A percentile compares a stretch with the other conserved stretches of the same genome.
Evolutionary conservation across 1,140 invertebrate species (phyloP).

Genomic region (Neodiprion lecontei): DNA sequence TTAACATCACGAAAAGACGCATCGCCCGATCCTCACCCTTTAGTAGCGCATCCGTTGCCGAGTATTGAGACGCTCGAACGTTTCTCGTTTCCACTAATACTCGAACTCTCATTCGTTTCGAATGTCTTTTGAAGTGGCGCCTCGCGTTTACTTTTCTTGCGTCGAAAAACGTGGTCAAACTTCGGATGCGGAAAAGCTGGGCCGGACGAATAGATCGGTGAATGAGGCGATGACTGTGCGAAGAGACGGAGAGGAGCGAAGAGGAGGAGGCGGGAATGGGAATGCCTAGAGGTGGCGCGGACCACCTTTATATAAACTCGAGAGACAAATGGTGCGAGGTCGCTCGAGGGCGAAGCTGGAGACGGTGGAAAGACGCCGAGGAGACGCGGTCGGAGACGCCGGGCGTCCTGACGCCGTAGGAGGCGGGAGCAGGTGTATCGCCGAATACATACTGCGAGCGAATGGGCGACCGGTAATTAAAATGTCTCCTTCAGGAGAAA

Average conservation of each 20-base stretch:
- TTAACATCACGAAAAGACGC: conserved; percentile 36
- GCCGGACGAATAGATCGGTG: background rate
- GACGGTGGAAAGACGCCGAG: background rate
- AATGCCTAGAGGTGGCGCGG: conserved; percentile 18
- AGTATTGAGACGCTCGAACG: too few species aligned
- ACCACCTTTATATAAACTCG: conserved; percentile 49
- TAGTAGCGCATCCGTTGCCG: background rate
- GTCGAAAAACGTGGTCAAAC: background rate
- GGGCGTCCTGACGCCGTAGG: conserved; percentile 33
- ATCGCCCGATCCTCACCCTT: conserved; percentile 29
- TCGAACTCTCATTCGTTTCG: background rate
- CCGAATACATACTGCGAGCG: conserved; percentile 36
- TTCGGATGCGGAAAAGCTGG: background rate
- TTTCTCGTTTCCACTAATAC: background rate
- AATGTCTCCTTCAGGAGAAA: conserved; percentile 47
- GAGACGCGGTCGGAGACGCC: background rate
- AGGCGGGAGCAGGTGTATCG: conserved; percentile 48
- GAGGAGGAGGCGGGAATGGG: background rate
- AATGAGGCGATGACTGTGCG: background rate
- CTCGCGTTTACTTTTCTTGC: background rate
- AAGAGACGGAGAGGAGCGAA: background rate
- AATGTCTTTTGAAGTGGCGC: background rate
- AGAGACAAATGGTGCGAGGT: conserved; percentile 49
- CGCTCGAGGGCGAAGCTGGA: conserved; percentile 26
- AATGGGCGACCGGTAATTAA: conserved; percentile 50